phyloP scores from a whole-genome alignment of 1,140 invertebrate genomes.

The Hylaeus anthracinus region DNA sequence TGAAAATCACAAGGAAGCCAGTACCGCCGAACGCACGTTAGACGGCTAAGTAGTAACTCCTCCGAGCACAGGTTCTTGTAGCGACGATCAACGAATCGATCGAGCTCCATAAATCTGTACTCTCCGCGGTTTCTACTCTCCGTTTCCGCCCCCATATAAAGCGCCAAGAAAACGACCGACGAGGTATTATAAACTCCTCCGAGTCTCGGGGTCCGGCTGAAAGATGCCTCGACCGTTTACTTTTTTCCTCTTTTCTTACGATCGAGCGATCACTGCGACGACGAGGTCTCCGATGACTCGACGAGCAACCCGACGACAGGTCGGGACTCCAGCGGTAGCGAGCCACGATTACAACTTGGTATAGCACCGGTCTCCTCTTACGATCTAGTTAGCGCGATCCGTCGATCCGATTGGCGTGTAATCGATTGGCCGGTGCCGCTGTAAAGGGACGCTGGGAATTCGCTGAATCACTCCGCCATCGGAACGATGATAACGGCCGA shows the following conservation, averaged over 20 bases:
- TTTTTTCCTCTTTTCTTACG: neutral
- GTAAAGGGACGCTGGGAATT: slow-evolving; percentile 48
- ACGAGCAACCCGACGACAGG: slow-evolving; percentile 10
- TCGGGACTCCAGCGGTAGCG: neutral
- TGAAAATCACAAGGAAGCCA: no score
- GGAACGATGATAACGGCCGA: slow-evolving; percentile 39
- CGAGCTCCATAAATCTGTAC: no score
- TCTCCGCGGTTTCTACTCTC: no score
- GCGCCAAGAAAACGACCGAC: no score
- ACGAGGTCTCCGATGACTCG: neutral
- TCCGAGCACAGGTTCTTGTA: no score
- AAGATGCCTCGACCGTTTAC: no score
- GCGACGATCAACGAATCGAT: no score
- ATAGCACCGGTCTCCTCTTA: slow-evolving; percentile 20
- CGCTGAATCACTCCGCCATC: slow-evolving; percentile 56
- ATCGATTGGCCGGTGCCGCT: slow-evolving; percentile 53
- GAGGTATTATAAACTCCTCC: no score
- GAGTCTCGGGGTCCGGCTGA: no score
- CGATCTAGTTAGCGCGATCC: slow-evolving; percentile 64
- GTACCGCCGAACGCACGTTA: no score
- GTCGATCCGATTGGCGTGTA: slow-evolving; percentile 62
- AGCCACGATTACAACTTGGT: slow-evolving; percentile 25
- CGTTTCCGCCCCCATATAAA: no score
- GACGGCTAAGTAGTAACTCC: no score
- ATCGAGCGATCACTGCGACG: neutral